Conservation (phyloP, 2,797 vertebrate species). For the Notolepis coatsorum region DNA sequence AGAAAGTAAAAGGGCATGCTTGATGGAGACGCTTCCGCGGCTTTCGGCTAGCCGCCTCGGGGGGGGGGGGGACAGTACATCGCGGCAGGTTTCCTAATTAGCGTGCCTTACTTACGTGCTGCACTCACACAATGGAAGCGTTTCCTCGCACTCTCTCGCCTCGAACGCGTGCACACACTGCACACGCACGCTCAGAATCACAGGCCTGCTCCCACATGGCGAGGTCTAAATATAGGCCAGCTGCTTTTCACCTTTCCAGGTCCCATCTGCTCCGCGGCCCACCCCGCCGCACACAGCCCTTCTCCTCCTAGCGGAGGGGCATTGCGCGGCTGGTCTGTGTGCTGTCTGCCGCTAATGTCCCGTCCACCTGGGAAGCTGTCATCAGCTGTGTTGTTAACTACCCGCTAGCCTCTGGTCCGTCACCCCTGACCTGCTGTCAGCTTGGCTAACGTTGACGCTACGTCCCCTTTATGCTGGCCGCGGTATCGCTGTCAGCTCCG, state of each 20-base stretch:
- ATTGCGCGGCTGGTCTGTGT: constrained; percentile 11
- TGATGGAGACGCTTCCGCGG: neutral
- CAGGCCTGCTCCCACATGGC: constrained; percentile 6
- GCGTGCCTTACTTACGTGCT: constrained; percentile 10
- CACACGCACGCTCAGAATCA: constrained; percentile 23
- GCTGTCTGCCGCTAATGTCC: constrained; percentile 43
- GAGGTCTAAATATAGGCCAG: constrained; percentile 69
- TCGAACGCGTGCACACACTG: constrained; percentile 15
- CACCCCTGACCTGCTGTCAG: constrained; percentile 73
- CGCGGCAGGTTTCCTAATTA: constrained; percentile 27
- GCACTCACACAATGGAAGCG: constrained; percentile 10
- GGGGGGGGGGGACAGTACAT: constrained; percentile 11
- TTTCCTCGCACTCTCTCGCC: constrained; percentile 26
- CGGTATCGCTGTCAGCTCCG: constrained; percentile 39
- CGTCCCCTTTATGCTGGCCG: constrained; percentile 55
- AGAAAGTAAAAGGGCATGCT: neutral
- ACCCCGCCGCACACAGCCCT: constrained; percentile 11
- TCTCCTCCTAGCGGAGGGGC: neutral
- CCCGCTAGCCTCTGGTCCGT: constrained; percentile 47
- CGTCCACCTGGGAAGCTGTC: constrained; percentile 61
- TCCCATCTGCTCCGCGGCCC: constrained; percentile 31
- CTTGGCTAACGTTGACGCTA: constrained; percentile 40
- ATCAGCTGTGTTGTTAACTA: constrained; percentile 66
- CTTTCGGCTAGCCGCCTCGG: neutral
- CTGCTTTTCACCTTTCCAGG: constrained; percentile 53